Conservation (phyloP, 1,140 invertebrate genomes). For the Pinna nobilis region DNA sequence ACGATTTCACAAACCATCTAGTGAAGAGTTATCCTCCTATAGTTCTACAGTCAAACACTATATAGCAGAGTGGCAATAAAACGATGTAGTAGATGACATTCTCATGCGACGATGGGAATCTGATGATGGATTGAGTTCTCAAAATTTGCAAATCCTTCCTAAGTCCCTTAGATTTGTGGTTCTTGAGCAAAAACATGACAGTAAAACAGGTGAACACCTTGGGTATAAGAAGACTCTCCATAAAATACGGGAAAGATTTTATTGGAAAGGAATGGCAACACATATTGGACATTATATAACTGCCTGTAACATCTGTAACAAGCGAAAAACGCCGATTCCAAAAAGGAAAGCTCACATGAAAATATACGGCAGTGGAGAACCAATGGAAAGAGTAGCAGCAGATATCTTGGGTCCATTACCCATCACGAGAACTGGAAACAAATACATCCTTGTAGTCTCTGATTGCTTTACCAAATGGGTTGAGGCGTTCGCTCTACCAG, state of each 20-base stretch:
- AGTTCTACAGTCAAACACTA: slow-evolving; percentile 9
- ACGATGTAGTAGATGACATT: slow-evolving; percentile 21
- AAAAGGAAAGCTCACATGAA: slow-evolving; percentile 18
- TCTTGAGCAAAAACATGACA: slow-evolving; percentile 33
- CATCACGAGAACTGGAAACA: slow-evolving; percentile 39
- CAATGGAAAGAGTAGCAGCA: slow-evolving; percentile 34
- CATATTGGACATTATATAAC: slow-evolving; percentile 7
- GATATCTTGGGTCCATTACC: slow-evolving; percentile 55
- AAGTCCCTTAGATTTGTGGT: neutral
- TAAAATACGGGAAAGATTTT: slow-evolving; percentile 16
- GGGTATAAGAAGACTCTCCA: slow-evolving; percentile 34
- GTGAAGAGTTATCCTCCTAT: slow-evolving; percentile 13
- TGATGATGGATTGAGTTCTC: neutral
- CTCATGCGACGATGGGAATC: slow-evolving; percentile 1
- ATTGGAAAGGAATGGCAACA: slow-evolving; percentile 29
- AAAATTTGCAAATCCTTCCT: slow-evolving; percentile 16
- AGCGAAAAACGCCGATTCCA: slow-evolving; percentile 19
- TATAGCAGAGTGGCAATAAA: slow-evolving; percentile 27
- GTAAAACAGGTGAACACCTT: slow-evolving; percentile 27
- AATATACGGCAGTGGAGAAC: slow-evolving; percentile 23
- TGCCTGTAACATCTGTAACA: slow-evolving; percentile 34
- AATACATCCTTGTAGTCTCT: slow-evolving; percentile 27
- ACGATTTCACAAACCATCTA: neutral
- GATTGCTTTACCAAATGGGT: slow-evolving; percentile 39
- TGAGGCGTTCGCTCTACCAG: slow-evolving; percentile 22